A percentile compares a stretch with the other conserved stretches of the same genome.
Conservation (phyloP, 2,113 vertebrate genomes). For the Castor canadensis region DNA sequence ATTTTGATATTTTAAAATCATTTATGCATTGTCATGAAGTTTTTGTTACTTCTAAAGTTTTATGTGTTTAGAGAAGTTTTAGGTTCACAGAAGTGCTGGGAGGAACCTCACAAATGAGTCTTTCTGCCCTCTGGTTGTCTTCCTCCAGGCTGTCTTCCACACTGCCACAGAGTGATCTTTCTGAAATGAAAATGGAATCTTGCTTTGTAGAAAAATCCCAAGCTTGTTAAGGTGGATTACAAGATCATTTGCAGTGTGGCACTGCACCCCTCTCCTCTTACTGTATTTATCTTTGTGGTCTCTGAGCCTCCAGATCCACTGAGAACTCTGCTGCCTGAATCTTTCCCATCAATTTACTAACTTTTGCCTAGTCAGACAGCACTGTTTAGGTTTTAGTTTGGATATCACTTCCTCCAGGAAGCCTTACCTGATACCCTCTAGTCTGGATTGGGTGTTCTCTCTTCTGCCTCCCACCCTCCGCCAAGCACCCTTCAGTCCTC, state of each 20-base stretch:
- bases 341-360: neutral
- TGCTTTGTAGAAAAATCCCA: neutral
- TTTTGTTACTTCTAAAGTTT: too few species aligned
- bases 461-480: neutral
- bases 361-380: neutral
- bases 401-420: neutral
- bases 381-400: neutral
- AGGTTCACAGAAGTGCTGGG: neutral
- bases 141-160: neutral
- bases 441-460: neutral
- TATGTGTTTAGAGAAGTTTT: neutral
- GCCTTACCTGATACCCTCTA: neutral
- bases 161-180: neutral
- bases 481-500: neutral
- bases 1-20: neutral
- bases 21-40: neutral
- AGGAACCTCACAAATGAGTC: neutral
- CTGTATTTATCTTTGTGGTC: neutral
- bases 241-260: neutral
- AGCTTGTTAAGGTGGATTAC: neutral
- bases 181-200: neutral
- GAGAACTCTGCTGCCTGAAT: neutral
- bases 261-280: rapidly evolving
- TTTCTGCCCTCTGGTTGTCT: neutral
- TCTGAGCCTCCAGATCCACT: neutral